Conservation (phyloP, 2,888 invertebrate genomes). For the Willowsia nigromaculata region DNA sequence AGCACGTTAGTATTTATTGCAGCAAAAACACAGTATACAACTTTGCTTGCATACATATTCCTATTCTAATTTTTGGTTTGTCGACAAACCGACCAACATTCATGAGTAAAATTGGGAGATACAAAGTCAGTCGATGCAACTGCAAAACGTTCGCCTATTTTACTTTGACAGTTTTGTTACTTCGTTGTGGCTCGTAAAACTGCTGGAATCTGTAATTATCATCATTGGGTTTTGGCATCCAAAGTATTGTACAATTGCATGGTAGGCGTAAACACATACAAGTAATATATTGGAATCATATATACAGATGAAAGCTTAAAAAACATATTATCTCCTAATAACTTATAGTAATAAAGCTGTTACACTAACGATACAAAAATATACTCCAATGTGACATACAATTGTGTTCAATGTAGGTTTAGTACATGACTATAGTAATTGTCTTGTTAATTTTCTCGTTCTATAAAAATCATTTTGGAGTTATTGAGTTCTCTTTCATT, state of each 20-base stretch:
- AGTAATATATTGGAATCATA: background rate
- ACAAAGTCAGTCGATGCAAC: constrained; percentile 24
- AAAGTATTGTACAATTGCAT: background rate
- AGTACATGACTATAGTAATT: background rate
- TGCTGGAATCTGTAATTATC: constrained; percentile 58
- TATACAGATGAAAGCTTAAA: too few species aligned
- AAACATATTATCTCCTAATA: too few species aligned
- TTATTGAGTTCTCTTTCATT: background rate
- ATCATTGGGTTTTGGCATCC: constrained; percentile 56
- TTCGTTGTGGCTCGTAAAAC: constrained; percentile 59
- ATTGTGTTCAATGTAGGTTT: background rate
- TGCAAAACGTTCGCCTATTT: constrained; percentile 24
- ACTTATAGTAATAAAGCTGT: too few species aligned
- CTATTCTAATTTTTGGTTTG: background rate
- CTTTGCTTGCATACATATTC: background rate
- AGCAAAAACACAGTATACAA: background rate
- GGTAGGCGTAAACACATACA: background rate
- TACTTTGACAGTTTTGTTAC: constrained; percentile 51
- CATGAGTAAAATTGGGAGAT: background rate
- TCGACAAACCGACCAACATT: background rate
- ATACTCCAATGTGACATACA: too few species aligned
- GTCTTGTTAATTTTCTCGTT: constrained; percentile 8
- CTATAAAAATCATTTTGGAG: background rate
- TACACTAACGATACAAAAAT: too few species aligned
- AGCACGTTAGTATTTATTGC: background rate